These are phyloP conservation scores for Cheilosia variabilis DNA, from an alignment of 2,888 invertebrate species.

Conservation along the genomic window DNA sequence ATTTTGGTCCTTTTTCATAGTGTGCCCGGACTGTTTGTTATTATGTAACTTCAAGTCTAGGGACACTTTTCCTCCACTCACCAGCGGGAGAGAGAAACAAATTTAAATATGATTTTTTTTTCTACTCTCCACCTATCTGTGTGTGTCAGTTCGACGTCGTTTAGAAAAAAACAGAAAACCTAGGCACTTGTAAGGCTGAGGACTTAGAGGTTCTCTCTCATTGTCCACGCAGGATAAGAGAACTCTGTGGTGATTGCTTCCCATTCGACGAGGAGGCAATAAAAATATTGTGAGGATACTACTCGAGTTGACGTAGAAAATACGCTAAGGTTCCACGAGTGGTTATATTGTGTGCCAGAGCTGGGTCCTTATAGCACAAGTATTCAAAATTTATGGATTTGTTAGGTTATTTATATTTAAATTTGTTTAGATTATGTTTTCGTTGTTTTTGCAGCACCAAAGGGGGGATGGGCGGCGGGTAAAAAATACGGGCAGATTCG, in stretches of 20 bases:
- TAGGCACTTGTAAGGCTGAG: constrained; percentile 41
- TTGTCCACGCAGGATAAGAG: constrained; percentile 45
- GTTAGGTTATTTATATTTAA: constrained; percentile 70
- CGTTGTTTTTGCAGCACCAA: constrained; percentile 47
- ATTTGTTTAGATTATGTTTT: constrained; percentile 64
- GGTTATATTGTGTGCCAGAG: constrained; percentile 23
- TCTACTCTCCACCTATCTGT: too few species aligned
- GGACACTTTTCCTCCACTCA: constrained; percentile 38
- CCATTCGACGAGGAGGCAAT: constrained; percentile 54
- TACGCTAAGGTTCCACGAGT: constrained; percentile 38
- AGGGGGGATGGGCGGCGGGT: not conserved
- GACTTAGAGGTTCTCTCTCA: constrained; percentile 60
- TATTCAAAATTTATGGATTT: constrained; percentile 64
- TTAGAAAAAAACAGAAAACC: not conserved
- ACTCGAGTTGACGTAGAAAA: constrained; percentile 31
- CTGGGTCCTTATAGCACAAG: constrained; percentile 36
- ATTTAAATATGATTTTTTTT: constrained; percentile 57
- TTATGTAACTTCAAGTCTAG: constrained; percentile 68
- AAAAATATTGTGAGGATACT: constrained; percentile 63
- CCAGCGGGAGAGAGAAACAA: constrained; percentile 37
- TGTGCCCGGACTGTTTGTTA: constrained; percentile 55
- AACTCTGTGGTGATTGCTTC: constrained; percentile 44
- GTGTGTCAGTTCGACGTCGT: not conserved
- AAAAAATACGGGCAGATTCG: constrained; percentile 10
- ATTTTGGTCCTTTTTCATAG: constrained; percentile 39